Base-by-base conservation (phyloP, 2,797 vertebrate species). In the Sitta carolinensis region DNA sequence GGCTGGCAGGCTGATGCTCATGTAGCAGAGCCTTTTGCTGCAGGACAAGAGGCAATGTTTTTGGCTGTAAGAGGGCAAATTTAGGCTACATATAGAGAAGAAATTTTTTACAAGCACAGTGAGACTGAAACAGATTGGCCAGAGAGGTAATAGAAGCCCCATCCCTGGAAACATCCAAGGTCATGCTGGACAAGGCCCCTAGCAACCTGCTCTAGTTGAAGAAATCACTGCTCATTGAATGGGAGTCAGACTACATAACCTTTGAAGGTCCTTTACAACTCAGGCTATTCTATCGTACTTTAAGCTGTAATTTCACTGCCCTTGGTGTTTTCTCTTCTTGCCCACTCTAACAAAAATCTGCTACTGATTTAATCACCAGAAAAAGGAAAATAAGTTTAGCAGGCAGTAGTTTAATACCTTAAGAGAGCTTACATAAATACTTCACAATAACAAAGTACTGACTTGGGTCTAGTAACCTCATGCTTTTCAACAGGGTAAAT, bases 11-110 rank as follows among this genome's bases (percentile, higher is more conserved):
- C 18, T 48, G 45, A 34, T 18, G 26, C 11, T 38, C 18, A 5
- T 22, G 19, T 2, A 43, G 18, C 32, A 50, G 42, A 14, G 14
- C 11, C 21, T 55, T 8, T 13, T 64, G 40, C 2, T 0, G 4
- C 4, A 80, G 25, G 11, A 91, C 9, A 27, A 61, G 10, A n/a
- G 8, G 5, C 5, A 51, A 48, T 19, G 2, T 2, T 47, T 75
- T 63, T 59, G 57, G 63, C 9, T 52, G 18, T 8, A 75, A 52
- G 22, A 64, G 9, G 4, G 2, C 19, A 70, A 7, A 48, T 76
- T 63, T 51, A 63, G n/a, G 57, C 14, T 32, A 43, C 5, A 30
- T 11, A 25, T 0, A 68, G 54, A 50, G 15, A 47, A 51, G 32
- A 61, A 19, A 9, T 18, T 25, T 50, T 47, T 66, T 32, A 50